Percentiles rank a stretch among this genome's conserved stretches.
Conservation (phyloP, 2,888 invertebrate species). For the Drosophila kuntzei region DNA sequence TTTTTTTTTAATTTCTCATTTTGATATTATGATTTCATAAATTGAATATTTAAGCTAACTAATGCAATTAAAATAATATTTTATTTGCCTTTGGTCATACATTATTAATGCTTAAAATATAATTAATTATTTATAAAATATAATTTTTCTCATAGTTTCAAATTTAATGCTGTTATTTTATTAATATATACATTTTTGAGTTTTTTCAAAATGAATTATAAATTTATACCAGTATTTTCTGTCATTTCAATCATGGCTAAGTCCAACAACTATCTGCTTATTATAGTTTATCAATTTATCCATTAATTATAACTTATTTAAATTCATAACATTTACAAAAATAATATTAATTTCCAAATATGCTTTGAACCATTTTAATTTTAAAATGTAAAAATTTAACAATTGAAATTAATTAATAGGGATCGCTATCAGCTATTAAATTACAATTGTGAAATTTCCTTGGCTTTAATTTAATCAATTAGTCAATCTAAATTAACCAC, state of each 20-base stretch:
- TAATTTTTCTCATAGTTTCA: too few species aligned
- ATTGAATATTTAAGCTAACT: slow-evolving; percentile 1
- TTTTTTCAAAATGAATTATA: too few species aligned
- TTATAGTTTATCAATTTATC: too few species aligned
- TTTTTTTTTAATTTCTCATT: not conserved
- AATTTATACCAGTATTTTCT: too few species aligned
- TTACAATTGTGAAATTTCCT: not conserved
- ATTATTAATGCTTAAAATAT: not conserved
- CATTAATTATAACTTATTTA: too few species aligned
- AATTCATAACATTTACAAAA: too few species aligned
- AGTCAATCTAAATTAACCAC: slow-evolving; percentile 25
- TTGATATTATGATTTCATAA: not conserved
- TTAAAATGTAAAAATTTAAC: not conserved
- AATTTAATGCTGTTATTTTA: not conserved
- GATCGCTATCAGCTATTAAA: not conserved
- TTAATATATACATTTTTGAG: not conserved
- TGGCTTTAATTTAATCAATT: slow-evolving; percentile 3
- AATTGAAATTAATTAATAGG: not conserved
- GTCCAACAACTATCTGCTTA: too few species aligned
- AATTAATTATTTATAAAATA: not conserved
- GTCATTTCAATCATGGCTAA: too few species aligned
- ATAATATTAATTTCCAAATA: too few species aligned
- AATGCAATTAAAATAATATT: not conserved
- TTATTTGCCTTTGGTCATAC: not conserved
- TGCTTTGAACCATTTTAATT: too few species aligned